Conservation (phyloP, 2,888 invertebrate genomes). For the Calameuta filiformis region DNA sequence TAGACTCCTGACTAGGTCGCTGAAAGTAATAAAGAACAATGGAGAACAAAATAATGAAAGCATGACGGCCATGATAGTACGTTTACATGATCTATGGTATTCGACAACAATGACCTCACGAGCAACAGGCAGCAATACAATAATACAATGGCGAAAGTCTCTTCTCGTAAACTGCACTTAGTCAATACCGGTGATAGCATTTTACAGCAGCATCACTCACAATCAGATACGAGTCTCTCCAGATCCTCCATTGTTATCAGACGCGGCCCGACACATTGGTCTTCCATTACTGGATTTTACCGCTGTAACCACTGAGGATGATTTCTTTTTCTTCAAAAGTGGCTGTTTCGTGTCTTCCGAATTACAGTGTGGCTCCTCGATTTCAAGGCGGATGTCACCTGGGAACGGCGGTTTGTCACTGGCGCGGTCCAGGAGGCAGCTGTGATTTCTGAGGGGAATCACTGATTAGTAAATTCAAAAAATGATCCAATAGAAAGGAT, state of each 20-base stretch:
- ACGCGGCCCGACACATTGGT: constrained; percentile 27
- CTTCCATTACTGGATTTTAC: constrained; percentile 38
- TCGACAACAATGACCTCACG: no score
- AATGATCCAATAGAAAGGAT: not conserved
- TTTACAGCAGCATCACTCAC: constrained; percentile 14
- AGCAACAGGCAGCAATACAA: no score
- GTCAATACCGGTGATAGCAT: not conserved
- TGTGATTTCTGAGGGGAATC: no score
- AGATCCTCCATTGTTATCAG: constrained; percentile 16
- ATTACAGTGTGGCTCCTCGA: constrained; percentile 5
- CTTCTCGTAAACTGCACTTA: no score
- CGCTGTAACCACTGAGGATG: constrained; percentile 24
- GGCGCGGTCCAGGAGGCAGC: constrained; percentile 6
- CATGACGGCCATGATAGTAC: no score
- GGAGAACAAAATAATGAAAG: no score
- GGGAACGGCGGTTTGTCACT: constrained; percentile 6
- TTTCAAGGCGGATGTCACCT: constrained; percentile 1
- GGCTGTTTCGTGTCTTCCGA: not conserved
- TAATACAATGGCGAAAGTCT: no score
- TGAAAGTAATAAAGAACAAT: no score
- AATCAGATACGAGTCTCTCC: constrained; percentile 44
- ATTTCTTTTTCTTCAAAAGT: constrained; percentile 27
- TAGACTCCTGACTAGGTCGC: no score
- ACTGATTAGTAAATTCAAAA: not conserved
- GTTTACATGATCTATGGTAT: no score